Conservation (phyloP, 2,888 invertebrate genomes). For the Labia minor region DNA sequence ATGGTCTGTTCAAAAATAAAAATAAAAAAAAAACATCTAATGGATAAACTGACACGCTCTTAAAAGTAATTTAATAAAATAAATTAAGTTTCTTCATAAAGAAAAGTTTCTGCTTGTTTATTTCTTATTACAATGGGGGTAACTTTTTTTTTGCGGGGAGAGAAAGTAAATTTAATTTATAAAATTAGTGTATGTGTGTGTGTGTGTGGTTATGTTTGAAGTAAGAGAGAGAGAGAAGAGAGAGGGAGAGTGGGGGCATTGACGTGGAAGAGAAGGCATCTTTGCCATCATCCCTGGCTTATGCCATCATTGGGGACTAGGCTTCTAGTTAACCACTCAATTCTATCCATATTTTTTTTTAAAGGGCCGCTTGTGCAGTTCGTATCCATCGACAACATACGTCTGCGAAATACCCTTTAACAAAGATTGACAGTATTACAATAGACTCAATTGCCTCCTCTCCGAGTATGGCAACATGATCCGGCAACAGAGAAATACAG, state of each 20-base stretch:
- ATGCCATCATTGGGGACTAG: constrained; percentile 27
- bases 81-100: constrained; percentile 13
- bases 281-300: constrained; percentile 26
- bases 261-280: constrained; percentile 27
- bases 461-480: neutral
- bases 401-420: neutral
- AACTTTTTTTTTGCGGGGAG: neutral
- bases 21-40: neutral
- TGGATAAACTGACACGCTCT: constrained; percentile 13
- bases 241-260: constrained; percentile 27
- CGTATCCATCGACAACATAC: constrained; percentile 1
- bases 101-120: constrained; percentile 13
- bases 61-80: constrained; percentile 13
- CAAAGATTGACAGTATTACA: neutral
- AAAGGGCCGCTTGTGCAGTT: neutral
- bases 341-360: constrained; percentile 23
- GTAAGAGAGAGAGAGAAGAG: constrained; percentile 25
- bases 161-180: constrained; percentile 17
- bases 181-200: constrained; percentile 39
- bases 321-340: constrained; percentile 28
- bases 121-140: constrained; percentile 13
- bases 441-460: constrained; percentile 1
- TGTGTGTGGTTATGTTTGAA: constrained; percentile 35
- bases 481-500: neutral
- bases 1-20: neutral